Conservation (phyloP, 2,113 vertebrate species). For the Taurulus bubalis region DNA sequence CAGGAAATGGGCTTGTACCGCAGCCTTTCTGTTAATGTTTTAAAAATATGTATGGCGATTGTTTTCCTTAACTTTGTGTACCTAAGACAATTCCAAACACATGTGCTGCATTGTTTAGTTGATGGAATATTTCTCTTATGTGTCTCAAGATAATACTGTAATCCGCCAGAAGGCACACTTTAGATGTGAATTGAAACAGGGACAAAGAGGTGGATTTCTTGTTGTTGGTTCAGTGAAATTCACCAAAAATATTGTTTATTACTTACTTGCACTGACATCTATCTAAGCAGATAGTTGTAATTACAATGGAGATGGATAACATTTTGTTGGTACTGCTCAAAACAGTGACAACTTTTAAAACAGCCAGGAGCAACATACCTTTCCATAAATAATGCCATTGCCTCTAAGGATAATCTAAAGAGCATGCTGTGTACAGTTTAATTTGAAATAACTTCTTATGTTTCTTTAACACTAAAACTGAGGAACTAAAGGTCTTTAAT, state of each 20-base stretch:
- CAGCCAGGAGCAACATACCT: background rate
- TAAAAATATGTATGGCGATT: conserved; percentile 46
- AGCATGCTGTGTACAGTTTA: conserved; percentile 3
- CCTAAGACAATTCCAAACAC: conserved; percentile 20
- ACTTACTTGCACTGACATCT: background rate
- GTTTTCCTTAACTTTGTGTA: conserved; percentile 39
- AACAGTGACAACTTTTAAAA: conserved; percentile 3
- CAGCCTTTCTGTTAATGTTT: conserved; percentile 26
- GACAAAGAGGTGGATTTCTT: background rate
- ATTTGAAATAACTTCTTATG: conserved; percentile 14
- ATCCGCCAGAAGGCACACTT: background rate
- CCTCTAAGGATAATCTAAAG: conserved; percentile 24
- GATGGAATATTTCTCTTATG: conserved; percentile 25
- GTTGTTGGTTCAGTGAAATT: background rate
- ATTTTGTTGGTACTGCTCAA: background rate
- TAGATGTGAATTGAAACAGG: background rate
- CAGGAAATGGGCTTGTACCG: conserved; percentile 14
- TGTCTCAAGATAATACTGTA: background rate
- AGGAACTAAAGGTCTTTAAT: background rate
- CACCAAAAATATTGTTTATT: background rate
- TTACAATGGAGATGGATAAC: background rate
- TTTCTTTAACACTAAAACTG: conserved; percentile 1
- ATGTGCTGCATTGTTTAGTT: conserved; percentile 55
- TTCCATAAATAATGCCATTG: conserved; percentile 15
- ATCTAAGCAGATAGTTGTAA: background rate